A percentile compares a stretch with the other conserved stretches of the same genome.
These are phyloP conservation scores for Exaiptasia diaphana DNA, from an alignment of 64 coral and sea anemone species.

Conservation along the genomic window DNA sequence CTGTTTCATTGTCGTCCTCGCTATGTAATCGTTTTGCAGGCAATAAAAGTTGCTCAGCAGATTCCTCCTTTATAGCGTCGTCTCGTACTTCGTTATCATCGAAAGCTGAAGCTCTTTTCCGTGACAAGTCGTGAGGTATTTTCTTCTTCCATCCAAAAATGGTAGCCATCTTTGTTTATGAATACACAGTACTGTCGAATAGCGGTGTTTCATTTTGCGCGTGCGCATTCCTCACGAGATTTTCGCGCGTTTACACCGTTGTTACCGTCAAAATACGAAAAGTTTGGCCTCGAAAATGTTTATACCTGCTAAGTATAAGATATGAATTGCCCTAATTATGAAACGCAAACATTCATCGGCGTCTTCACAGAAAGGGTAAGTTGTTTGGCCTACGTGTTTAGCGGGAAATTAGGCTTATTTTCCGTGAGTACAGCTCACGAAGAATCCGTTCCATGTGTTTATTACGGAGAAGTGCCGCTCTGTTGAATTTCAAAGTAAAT, in stretches of 20 bases:
- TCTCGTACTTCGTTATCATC: conserved; percentile 47
- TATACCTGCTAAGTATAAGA: not conserved
- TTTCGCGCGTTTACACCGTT: conserved; percentile 2
- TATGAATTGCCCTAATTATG: not conserved
- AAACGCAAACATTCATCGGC: not conserved
- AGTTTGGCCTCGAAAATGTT: not conserved
- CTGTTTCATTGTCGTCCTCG: conserved; percentile 3
- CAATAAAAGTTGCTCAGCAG: conserved; percentile 38
- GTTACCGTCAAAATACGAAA: not conserved
- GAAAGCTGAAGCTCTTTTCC: conserved; percentile 62
- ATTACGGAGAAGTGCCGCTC: no score
- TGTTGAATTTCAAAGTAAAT: no score
- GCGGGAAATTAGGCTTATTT: no score
- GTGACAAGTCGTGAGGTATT: conserved; percentile 23
- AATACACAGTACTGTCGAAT: not conserved
- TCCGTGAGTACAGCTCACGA: no score
- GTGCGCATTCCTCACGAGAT: not conserved
- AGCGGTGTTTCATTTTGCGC: conserved; percentile 3
- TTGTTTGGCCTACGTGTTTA: no score
- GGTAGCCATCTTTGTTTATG: conserved; percentile 74
- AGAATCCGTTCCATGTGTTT: no score
- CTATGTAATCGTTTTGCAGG: conserved; percentile 29
- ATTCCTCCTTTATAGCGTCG: conserved; percentile 6
- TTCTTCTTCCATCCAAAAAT: conserved; percentile 75
- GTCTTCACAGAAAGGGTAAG: not conserved